Conservation (phyloP, 2,797 vertebrate genomes). For the Streptopelia turtur region DNA sequence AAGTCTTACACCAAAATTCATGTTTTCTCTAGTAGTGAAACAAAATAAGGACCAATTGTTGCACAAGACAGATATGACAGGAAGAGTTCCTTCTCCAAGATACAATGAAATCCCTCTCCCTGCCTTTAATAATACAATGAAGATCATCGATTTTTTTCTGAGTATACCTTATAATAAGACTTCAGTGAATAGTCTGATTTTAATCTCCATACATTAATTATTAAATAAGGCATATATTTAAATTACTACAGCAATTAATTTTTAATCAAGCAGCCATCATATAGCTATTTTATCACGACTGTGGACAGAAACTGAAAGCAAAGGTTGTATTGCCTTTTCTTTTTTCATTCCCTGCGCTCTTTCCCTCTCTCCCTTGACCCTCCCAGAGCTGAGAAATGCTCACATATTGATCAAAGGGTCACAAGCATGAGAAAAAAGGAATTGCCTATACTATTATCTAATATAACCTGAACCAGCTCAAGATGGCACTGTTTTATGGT, state of each 20-base stretch:
- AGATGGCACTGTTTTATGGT: background rate
- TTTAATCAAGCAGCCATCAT: conserved; percentile 6
- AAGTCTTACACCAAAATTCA: background rate
- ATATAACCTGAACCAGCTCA: background rate
- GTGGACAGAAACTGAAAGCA: background rate
- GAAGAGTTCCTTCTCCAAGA: background rate
- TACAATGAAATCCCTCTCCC: background rate
- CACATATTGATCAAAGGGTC: background rate
- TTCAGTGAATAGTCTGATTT: background rate
- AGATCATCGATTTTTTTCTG: background rate
- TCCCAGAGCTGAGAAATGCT: background rate
- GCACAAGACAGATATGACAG: background rate
- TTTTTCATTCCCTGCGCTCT: background rate
- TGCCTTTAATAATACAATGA: background rate
- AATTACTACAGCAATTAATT: conserved; percentile 22
- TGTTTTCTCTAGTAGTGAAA: background rate
- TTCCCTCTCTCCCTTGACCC: background rate
- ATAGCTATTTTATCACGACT: background rate
- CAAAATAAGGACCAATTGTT: background rate
- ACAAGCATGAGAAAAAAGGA: background rate
- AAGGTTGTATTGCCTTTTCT: background rate
- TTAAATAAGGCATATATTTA: conserved; percentile 16
- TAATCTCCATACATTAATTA: conserved; percentile 2
- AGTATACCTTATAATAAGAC: background rate
- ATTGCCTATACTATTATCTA: background rate